Conservation (phyloP, 2,113 vertebrate species). For the Carlito syrichta region DNA sequence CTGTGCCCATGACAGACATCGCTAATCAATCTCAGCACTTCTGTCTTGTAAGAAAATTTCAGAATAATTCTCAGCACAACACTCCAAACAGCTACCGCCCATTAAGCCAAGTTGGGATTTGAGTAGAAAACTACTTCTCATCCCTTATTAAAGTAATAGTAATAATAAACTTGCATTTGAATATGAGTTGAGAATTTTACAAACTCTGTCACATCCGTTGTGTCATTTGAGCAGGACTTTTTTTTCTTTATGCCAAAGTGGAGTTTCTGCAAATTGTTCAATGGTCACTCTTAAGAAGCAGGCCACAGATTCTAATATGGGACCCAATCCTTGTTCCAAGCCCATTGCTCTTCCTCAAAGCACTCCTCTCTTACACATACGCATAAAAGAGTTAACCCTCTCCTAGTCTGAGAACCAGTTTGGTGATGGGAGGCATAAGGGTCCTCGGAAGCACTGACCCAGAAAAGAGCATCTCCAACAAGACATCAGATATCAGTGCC, state of each 20-base stretch:
- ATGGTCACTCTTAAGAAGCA: background rate
- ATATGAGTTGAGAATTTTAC: background rate
- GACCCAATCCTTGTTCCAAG: background rate
- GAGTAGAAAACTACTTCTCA: background rate
- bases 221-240: background rate
- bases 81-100: background rate
- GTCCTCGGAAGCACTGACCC: background rate
- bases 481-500: background rate
- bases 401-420: background rate
- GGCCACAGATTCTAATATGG: background rate
- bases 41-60: background rate
- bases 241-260: background rate
- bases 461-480: background rate
- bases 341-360: background rate
- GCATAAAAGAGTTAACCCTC: background rate
- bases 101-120: background rate
- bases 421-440: background rate
- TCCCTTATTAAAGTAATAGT: background rate
- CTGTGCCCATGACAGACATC: background rate
- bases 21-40: background rate
- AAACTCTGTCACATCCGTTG: background rate
- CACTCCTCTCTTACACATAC: background rate
- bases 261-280: background rate
- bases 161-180: background rate
- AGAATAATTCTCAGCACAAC: background rate